Percentiles rank a stretch among this genome's conserved stretches.
Conservation (phyloP, 2,888 invertebrate genomes). For the Stramonita haemastoma region DNA sequence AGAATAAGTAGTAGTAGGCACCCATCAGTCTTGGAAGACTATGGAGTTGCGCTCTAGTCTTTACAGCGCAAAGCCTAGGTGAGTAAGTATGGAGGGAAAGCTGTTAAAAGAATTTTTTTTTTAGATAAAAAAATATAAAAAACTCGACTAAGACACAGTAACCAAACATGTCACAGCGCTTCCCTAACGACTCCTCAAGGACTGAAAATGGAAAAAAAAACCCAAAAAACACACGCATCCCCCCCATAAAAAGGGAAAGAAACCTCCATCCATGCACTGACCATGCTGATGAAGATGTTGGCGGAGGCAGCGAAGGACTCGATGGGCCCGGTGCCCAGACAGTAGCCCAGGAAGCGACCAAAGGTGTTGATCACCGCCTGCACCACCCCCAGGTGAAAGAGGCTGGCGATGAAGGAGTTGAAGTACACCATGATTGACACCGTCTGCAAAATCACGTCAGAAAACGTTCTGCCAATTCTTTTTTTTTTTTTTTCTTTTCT, state of each 20-base stretch:
- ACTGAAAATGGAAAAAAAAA: not conserved
- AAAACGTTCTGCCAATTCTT: no score
- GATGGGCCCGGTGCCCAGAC: conserved; percentile 50
- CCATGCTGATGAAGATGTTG: conserved; percentile 52
- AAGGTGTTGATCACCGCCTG: conserved; percentile 42
- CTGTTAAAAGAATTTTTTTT: no score
- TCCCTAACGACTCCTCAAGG: no score
- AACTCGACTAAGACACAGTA: no score
- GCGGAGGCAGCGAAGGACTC: conserved; percentile 52
- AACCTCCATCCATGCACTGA: conserved; percentile 16
- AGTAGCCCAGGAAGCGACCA: conserved; percentile 47
- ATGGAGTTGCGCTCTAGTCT: no score
- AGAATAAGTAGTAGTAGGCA: no score
- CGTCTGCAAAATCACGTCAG: conserved; percentile 11
- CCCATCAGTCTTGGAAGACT: no score
- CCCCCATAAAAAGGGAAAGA: not conserved
- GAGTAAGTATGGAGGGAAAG: no score
- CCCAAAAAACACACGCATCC: not conserved
- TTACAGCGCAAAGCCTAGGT: no score
- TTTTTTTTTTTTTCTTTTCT: no score
- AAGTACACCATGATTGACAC: conserved; percentile 48
- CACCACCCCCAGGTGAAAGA: conserved; percentile 47
- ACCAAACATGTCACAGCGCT: no score
- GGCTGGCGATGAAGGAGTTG: conserved; percentile 46
- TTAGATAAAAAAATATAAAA: no score